Percentiles rank a stretch among this genome's conserved stretches.
Conservation (phyloP, 2,888 invertebrate species). For the Oconnorella tubifera region DNA sequence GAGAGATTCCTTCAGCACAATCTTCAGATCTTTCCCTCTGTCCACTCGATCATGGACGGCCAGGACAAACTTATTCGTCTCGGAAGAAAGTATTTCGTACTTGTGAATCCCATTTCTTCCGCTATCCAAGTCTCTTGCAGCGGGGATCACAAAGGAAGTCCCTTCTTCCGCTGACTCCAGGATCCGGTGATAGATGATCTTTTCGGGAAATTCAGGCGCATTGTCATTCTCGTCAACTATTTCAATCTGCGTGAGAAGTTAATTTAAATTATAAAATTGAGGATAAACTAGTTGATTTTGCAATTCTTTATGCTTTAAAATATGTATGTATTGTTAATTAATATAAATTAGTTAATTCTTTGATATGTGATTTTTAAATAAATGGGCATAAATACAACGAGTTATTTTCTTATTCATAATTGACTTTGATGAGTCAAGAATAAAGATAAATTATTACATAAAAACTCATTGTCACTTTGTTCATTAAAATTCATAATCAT, state of each 20-base stretch:
- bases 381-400: no score
- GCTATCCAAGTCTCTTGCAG: slow-evolving; percentile 31
- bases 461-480: no score
- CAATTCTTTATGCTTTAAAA: no score
- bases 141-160: slow-evolving; percentile 28
- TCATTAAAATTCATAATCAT: no score
- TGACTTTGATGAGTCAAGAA: no score
- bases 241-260: slow-evolving; percentile 21
- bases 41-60: slow-evolving; percentile 26
- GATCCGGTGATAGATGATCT: slow-evolving; percentile 23
- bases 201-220: slow-evolving; percentile 30
- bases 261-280: no score
- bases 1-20: slow-evolving; percentile 30
- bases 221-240: slow-evolving; percentile 36
- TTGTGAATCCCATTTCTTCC: slow-evolving; percentile 23
- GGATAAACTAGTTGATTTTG: no score
- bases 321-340: background rate
- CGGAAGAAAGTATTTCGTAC: slow-evolving; percentile 26
- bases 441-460: no score
- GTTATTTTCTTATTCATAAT: no score
- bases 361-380: no score
- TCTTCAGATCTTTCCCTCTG: slow-evolving; percentile 32
- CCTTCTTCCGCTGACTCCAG: slow-evolving; percentile 32
- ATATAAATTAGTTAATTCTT: background rate
- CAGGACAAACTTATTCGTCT: slow-evolving; percentile 16